Evolutionary conservation across 1,140 invertebrate genomes (phyloP).

Genomic region (Drosophila tropicalis): DNA sequence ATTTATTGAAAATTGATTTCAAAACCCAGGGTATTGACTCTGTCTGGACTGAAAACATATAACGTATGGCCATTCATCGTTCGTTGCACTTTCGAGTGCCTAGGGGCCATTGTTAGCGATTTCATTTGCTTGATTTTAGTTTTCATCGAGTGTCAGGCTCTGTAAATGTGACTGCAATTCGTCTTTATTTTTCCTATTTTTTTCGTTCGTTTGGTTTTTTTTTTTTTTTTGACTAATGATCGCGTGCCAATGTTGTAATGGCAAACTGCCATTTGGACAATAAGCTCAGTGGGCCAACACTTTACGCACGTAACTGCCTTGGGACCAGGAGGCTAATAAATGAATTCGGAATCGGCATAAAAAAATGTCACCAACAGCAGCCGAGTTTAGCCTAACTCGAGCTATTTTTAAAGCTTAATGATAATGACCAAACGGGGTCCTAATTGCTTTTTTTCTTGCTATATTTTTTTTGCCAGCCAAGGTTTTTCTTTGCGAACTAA

Average conservation of each 20-base stretch:
- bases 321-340: slow-evolving; percentile 51
- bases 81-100: slow-evolving; percentile 13
- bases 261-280: slow-evolving; percentile 49
- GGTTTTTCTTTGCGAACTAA: slow-evolving; percentile 35
- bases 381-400: slow-evolving; percentile 31
- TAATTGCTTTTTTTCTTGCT: slow-evolving; percentile 60
- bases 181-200: slow-evolving; percentile 12
- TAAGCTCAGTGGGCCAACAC: slow-evolving; percentile 37
- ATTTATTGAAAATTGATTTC: too few species aligned
- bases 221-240: slow-evolving; percentile 71
- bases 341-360: slow-evolving; percentile 49
- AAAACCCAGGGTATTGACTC: not conserved
- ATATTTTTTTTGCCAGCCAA: slow-evolving; percentile 8
- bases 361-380: slow-evolving; percentile 19
- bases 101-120: slow-evolving; percentile 8
- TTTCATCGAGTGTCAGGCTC: slow-evolving; percentile 62
- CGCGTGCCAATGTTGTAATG: slow-evolving; percentile 69
- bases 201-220: not conserved
- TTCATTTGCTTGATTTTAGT: slow-evolving; percentile 33
- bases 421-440: slow-evolving; percentile 29
- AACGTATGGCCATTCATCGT: not conserved
- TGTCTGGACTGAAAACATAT: not conserved
- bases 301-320: slow-evolving; percentile 55
- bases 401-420: slow-evolving; percentile 60
- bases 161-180: slow-evolving; percentile 25